Evolutionary conservation across 2,888 invertebrate genomes (phyloP).

Genomic region (Orthosia gothica): DNA sequence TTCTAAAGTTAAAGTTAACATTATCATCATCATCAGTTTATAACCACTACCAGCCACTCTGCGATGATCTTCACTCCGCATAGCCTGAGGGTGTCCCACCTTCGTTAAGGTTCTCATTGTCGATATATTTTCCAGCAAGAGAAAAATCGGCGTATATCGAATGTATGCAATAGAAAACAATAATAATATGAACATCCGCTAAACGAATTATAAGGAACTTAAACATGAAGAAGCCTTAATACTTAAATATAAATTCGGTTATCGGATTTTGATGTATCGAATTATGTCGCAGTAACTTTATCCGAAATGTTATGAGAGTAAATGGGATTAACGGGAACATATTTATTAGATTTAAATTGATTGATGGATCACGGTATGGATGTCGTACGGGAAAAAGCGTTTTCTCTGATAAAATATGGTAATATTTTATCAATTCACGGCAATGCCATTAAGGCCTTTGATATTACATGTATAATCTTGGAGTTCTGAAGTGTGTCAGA

Average conservation of each 20-base stretch:
- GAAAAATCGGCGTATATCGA: too few relatives aligned
- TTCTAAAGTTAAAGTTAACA: background rate
- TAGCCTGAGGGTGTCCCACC: background rate
- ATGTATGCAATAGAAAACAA: background rate
- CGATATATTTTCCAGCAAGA: too few relatives aligned
- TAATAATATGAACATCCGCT: background rate
- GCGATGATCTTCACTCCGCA: too few relatives aligned
- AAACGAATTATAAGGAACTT: background rate
- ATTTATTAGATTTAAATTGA: conserved; percentile 47
- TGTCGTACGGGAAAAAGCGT: background rate
- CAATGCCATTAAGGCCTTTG: background rate
- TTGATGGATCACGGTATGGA: conserved; percentile 29
- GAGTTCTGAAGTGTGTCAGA: background rate
- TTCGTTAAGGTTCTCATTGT: too few relatives aligned
- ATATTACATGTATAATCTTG: background rate
- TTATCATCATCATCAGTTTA: too few relatives aligned
- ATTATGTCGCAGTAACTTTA: conserved; percentile 3
- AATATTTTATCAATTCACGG: background rate
- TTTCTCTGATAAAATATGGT: background rate
- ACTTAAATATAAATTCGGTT: conserved; percentile 23
- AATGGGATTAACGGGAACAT: conserved; percentile 39
- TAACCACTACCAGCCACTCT: background rate
- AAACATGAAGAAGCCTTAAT: conserved; percentile 1
- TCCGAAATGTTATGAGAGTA: conserved; percentile 15
- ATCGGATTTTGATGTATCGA: conserved; percentile 11